Percentiles rank a stretch among this genome's conserved stretches.
phyloP scores from a whole-genome alignment of 1,140 invertebrate genomes.

The Goniozus legneri region DNA sequence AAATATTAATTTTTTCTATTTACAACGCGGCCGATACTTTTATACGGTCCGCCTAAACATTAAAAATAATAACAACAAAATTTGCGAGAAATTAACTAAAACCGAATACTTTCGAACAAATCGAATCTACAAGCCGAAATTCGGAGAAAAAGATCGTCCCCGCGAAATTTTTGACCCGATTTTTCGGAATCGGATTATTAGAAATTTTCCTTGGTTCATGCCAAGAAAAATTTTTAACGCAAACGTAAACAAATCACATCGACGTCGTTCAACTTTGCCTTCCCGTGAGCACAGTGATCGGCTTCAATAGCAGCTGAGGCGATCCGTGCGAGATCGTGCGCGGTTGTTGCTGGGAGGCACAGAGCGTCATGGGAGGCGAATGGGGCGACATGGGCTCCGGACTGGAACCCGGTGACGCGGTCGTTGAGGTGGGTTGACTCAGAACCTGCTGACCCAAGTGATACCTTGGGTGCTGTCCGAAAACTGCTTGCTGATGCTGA shows the following conservation, averaged over 20 bases:
- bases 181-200: too few species aligned
- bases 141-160: too few species aligned
- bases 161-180: too few species aligned
- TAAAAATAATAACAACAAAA: too few species aligned
- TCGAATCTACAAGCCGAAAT: too few species aligned
- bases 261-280: slow-evolving; percentile 42
- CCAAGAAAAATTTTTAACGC: too few species aligned
- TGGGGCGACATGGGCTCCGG: slow-evolving; percentile 52
- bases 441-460: slow-evolving; percentile 35
- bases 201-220: too few species aligned
- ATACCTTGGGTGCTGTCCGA: slow-evolving; percentile 42
- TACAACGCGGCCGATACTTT: too few species aligned
- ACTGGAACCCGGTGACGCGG: slow-evolving; percentile 54
- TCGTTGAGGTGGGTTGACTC: slow-evolving; percentile 43
- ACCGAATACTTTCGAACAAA: too few species aligned
- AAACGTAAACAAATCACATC: background rate
- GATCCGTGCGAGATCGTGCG: slow-evolving; percentile 17
- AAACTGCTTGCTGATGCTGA: slow-evolving; percentile 39
- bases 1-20: too few species aligned
- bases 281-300: slow-evolving; percentile 48
- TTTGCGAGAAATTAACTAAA: too few species aligned
- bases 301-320: slow-evolving; percentile 43
- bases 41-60: too few species aligned
- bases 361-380: slow-evolving; percentile 31
- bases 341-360: slow-evolving; percentile 23